Base-by-base conservation (phyloP, 37 sponge, comb jelly and placozoan genomes). In the Ephydatia muelleri region DNA sequence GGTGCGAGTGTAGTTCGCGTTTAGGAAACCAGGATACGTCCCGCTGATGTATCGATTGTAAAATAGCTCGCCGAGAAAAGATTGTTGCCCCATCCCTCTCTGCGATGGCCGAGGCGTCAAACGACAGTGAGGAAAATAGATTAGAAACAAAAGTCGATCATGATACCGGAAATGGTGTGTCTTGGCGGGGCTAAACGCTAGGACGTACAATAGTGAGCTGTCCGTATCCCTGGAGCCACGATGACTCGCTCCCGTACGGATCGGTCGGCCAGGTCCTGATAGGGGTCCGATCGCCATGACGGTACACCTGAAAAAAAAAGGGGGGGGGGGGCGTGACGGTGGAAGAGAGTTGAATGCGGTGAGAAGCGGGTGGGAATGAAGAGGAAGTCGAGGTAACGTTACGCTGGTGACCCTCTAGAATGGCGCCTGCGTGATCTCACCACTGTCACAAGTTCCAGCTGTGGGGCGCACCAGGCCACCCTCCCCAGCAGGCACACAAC, bases 241-340 rank as follows among this genome's bases (percentile, higher is more conserved):
- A 77, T 6, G 67, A 31, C 29, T 79, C 86, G 0, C 49, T 33
- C 9, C 19, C 57, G 43, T 91, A 85, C 5, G 68, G 71, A 74
- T 95, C 92, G 27, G 34, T 90, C 25, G 97, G 96, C 48, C 76
- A 97, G 27, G 85, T 75, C 25, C 27, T 76, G 3, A 88, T 82
- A 0, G 99, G 94, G 49, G 96, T 88, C 6, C 99, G 91, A 72
- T 95, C 99, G 22, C 99, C 99, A 88, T 99, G 99, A 65, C 97
- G 92, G 82, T 90, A 97, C 67, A 99, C 82, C 98, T 97, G 40
- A 11, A 48, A 40, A 39, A 5, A 28, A 40, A 32, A 3, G 36
- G n/a, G 23, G 5, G 75, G 12, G 27, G 11, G 36, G 28, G 75
- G 35, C 5, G 11, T 69, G 30, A 4, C 30, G 30, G 70, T n/a